phyloP scores from a whole-genome alignment of 1,140 invertebrate species.

The Drosophila nigrodunni region DNA sequence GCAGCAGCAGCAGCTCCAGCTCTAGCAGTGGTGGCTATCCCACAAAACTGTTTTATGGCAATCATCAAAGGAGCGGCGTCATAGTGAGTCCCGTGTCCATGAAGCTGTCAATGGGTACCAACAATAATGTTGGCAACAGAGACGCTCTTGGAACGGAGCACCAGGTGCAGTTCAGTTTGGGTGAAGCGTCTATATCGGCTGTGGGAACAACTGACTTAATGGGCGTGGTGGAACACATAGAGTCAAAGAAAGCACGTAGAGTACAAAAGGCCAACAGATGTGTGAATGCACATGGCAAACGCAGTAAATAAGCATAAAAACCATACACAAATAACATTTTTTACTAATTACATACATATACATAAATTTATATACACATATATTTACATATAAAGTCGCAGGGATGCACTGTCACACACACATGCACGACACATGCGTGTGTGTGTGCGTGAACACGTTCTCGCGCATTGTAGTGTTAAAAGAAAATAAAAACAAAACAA shows the following conservation, averaged over 20 bases:
- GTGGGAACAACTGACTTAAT: constrained; percentile 11
- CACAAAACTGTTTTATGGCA: constrained; percentile 75
- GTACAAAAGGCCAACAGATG: constrained; percentile 84
- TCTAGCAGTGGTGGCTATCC: constrained; percentile 54
- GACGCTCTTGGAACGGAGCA: constrained; percentile 9
- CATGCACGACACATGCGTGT: constrained; percentile 3
- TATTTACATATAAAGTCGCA: constrained; percentile 68
- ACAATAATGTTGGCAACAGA: not conserved
- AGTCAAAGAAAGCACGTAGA: constrained; percentile 84
- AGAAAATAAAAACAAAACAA: constrained; percentile 12
- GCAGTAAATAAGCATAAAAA: constrained; percentile 79
- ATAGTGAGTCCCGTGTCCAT: constrained; percentile 79
- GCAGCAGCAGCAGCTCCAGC: not conserved
- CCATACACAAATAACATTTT: constrained; percentile 55
- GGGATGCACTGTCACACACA: constrained; percentile 10
- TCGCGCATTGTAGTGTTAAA: constrained; percentile 61
- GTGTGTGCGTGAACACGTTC: constrained; percentile 20
- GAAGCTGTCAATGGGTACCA: constrained; percentile 32
- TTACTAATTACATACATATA: constrained; percentile 62
- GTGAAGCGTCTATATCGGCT: constrained; percentile 1
- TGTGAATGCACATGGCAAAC: constrained; percentile 82
- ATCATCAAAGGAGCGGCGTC: constrained; percentile 63
- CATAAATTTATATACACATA: constrained; percentile 24
- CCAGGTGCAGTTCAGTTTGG: constrained; percentile 7
- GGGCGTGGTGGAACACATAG: constrained; percentile 52